Evolutionary conservation across 2,888 invertebrate genomes (phyloP).

Genomic region (Noctua janthina): DNA sequence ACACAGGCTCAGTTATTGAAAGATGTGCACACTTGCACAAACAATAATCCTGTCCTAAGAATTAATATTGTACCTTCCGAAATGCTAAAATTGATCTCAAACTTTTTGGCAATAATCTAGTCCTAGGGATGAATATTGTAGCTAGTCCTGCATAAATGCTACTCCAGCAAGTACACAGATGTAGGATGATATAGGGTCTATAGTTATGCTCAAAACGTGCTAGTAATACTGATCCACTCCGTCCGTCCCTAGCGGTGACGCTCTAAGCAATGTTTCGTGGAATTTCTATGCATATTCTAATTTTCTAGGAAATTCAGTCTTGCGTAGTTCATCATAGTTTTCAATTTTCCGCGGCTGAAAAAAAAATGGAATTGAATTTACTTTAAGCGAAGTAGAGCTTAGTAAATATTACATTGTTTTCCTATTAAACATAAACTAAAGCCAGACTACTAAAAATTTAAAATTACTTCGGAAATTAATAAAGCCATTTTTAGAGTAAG

Average conservation of each 20-base stretch:
- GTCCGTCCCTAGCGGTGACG: constrained; percentile 15
- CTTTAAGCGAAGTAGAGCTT: not conserved
- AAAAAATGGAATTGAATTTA: constrained; percentile 7
- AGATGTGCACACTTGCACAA: not conserved
- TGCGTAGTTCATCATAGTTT: constrained; percentile 9
- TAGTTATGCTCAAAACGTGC: constrained; percentile 39
- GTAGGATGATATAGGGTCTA: constrained; percentile 17
- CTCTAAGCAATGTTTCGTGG: constrained; percentile 23
- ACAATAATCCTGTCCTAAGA: not conserved
- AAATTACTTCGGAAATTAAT: not conserved
- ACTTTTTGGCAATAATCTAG: not conserved
- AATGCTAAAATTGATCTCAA: too few relatives aligned
- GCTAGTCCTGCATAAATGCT: not conserved
- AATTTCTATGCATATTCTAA: constrained; percentile 25
- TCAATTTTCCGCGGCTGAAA: not conserved
- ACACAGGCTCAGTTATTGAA: too few relatives aligned
- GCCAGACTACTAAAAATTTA: not conserved
- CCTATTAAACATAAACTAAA: not conserved
- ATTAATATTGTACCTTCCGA: not conserved
- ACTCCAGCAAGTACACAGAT: constrained; percentile 17
- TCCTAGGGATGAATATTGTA: not conserved
- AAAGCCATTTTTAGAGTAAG: not conserved
- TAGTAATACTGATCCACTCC: constrained; percentile 37
- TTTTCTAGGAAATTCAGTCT: constrained; percentile 2
- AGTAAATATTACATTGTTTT: not conserved